Conservation (phyloP, 2,113 vertebrate species). For the Puffinus mauretanicus region DNA sequence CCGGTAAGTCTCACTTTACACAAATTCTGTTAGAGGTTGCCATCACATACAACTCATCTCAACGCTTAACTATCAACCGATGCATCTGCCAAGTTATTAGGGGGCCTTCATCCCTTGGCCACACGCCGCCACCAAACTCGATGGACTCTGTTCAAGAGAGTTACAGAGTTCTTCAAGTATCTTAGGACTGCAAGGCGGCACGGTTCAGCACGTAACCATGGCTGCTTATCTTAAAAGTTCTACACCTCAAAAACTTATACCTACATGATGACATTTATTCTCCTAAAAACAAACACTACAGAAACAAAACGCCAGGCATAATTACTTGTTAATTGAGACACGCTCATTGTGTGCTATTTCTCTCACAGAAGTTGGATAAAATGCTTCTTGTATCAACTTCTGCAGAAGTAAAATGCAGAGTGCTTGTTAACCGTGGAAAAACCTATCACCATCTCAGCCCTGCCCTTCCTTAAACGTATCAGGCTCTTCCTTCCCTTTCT, state of each 20-base stretch:
- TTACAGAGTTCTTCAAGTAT: rapidly evolving
- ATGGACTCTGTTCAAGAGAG: rapidly evolving
- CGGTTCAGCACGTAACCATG: rapidly evolving
- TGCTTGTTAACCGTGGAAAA: not conserved
- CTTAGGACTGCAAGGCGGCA: too few species aligned
- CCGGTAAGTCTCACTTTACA: rapidly evolving
- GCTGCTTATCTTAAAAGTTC: not conserved
- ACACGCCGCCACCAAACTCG: rapidly evolving
- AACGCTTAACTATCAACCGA: rapidly evolving
- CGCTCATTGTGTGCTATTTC: rapidly evolving
- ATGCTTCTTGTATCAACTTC: not conserved
- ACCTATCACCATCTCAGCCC: not conserved
- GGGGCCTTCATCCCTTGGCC: not conserved
- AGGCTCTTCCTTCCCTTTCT: not conserved
- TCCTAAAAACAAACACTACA: not conserved
- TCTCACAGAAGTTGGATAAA: not conserved
- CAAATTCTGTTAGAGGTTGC: not conserved
- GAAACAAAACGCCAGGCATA: not conserved
- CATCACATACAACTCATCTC: rapidly evolving
- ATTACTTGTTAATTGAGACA: rapidly evolving
- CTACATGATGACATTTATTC: rapidly evolving
- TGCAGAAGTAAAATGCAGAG: not conserved
- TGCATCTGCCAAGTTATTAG: rapidly evolving
- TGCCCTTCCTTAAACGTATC: not conserved
- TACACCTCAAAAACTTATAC: not conserved